Base-by-base conservation (phyloP, 2,113 vertebrate species). In the Phalacrocorax pelagicus region DNA sequence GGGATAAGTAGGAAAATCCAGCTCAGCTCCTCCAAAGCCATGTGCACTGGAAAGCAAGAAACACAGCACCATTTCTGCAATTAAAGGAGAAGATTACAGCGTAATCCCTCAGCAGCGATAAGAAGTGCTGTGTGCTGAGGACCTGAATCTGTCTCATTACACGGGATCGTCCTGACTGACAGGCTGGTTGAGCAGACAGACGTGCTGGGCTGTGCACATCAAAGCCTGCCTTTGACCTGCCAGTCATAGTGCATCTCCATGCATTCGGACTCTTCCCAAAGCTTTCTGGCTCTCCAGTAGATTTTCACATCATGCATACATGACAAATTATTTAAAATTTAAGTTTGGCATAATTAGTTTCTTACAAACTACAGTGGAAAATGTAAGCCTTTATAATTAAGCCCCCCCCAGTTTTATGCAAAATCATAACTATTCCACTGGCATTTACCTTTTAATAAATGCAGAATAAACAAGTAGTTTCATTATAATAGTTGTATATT, bases 171-270 rank as follows among this genome's bases (percentile, higher is more conserved):
- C 59, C 94, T 9, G 12, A 74, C 91, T 96, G 97, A 94, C 86
- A 84, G 85, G 34, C 94, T 62, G 78, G 74, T 52, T 79, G 30
- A 70, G 88, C 34, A 51, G 81, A 66, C 55, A 59, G 47, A 72
- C 7, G 7, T 75, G 70, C 83, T 61, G 94, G 87, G 72, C 90
- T 94, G 27, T 8, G 58, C 91, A 95, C 86, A 97, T 97, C 80
- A 96, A 95, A 96, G 96, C 75, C 23, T 87, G 78, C 82, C 81
- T 94, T 78, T 95, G 89, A 93, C 94, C 86, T 96, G 81, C 61
- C 94, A 86, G 42, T 97, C 88, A 73, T 80, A 2, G 79, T 34
- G 26, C 49, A 73, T 49, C 83, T 71, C 86, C 30, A 18, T 3
- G 9, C 24, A 2, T 75, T 16, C 11, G 2, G 4, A 42, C 66